Percentiles rank a stretch among this genome's conserved stretches.
Conservation (phyloP, 2,888 invertebrate species). For the Cantharis nigra region DNA sequence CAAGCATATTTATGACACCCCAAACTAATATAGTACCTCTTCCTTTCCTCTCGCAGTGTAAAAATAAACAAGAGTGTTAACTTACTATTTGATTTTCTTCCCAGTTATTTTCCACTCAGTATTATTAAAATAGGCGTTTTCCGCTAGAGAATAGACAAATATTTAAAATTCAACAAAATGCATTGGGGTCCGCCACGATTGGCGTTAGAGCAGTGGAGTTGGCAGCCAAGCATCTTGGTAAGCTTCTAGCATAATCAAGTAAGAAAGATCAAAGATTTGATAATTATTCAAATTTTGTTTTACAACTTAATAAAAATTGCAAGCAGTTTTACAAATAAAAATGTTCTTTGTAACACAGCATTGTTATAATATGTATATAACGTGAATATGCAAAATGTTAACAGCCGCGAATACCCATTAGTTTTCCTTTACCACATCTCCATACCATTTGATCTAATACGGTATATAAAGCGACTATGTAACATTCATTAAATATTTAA, state of each 20-base stretch:
- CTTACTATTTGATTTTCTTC: background rate
- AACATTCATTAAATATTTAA: slow-evolving; percentile 22
- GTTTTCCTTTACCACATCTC: background rate
- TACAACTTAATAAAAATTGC: background rate
- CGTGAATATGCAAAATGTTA: background rate
- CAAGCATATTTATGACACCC: background rate
- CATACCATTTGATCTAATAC: background rate
- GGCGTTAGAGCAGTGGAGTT: no score
- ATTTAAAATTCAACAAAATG: no score
- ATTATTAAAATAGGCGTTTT: background rate
- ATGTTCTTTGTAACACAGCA: background rate
- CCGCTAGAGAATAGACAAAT: no score
- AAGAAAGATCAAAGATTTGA: no score
- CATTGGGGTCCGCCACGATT: no score
- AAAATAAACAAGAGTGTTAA: background rate
- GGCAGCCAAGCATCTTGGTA: no score
- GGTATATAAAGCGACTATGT: slow-evolving; percentile 5
- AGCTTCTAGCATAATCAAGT: no score
- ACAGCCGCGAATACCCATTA: background rate
- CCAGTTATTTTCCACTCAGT: background rate
- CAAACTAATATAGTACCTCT: background rate
- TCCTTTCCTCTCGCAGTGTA: background rate
- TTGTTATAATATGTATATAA: background rate
- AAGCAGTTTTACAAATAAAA: background rate
- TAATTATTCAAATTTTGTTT: background rate